Evolutionary conservation across 2,888 invertebrate species (phyloP), one percentile per base, ranked within the genome.

Genomic region (Selenia dentaria): DNA sequence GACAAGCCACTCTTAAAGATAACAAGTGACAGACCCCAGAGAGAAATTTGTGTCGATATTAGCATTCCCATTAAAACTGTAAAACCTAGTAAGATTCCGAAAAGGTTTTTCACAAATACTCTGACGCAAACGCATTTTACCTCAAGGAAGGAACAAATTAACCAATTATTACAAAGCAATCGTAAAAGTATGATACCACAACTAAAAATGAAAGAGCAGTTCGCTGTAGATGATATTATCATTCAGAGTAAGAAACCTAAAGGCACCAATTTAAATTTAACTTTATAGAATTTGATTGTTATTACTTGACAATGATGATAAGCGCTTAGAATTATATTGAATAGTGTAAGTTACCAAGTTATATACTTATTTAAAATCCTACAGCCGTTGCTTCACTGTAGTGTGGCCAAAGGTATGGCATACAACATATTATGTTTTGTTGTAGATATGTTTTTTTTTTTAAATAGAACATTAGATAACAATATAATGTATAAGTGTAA

Each of bases 81-180:
- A 3, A 73, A 48, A 36, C 64, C 62, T 2, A 78, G 78, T 45
- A 78, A 59, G 49, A 79, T 79, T 37, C 78, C 74, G 8, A 64
- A 65, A 52, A 45, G 70, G 53, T 50, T 60, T 53, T 9, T 57
- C 13, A 52, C 52, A 45, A 34, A 45, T 44, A 42, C 14, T 14
- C 24, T 20, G 14, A 48, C 50, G 6, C 46, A 52, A 16, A 45
- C 52, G 8, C 10, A 10, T 13, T 3, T 20, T 24, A 22, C 8
- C 38, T 5, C 29, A 20, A 37, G n/a, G n/a, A n/a, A n/a, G n/a
- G n/a, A n/a, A n/a, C n/a, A n/a, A n/a, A n/a, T n/a, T n/a, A n/a
- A n/a, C 2, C 3, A 24, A 8, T 3, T 13, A 6, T 2, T 27
- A 14, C 2, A n/a, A 37, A 25, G 18, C 5, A 35, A 16, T 22